Evolutionary conservation across 1,140 invertebrate genomes (phyloP), one percentile per base, ranked within the genome.

Genomic region (Rhopalosiphum maidis): DNA sequence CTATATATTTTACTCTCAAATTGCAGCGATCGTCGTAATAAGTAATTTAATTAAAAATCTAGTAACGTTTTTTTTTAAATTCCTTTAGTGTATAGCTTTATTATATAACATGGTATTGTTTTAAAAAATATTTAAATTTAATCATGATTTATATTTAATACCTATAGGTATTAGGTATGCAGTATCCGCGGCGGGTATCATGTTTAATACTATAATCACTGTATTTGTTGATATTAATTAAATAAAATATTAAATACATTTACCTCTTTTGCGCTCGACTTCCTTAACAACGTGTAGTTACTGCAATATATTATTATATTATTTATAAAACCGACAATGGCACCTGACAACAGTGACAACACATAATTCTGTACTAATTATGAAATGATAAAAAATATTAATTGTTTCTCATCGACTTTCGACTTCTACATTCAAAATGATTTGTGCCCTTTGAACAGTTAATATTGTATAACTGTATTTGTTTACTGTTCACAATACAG

Each of bases 141-240:
- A 85, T 85, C 41, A 85, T 41, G 83, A 43, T 85, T 85, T 85
- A 85, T 85, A 11, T 41, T 85, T 41, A 85, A 41, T 41, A 30
- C 37, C 35, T 82, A 85, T 85, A 41, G 23, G 41, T 25, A 77
- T 77, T 77, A 77, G 30, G 15, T n/a, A 77, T 77, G 60, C n/a
- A n/a, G 60, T 77, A 77, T 77, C 60, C 18, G 60, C 4, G 60
- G 15, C 18, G 60, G 60, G 23, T 85, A 85, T 85, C 83, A 41
- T 41, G 8, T 25, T 37, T 85, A 77, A 41, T 85, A 25, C 41
- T 85, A 43, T 43, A 85, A 41, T 85, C 37, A 41, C 37, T 41
- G 41, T 23, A 85, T 43, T 85, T 85, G 41, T 85, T 85, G 37
- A 85, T 77, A 77, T 85, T 85, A 43, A 85, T 85, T 25, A 41